Evolutionary conservation across 2,113 vertebrate genomes (phyloP).

Genomic region (Apodemus sylvaticus): DNA sequence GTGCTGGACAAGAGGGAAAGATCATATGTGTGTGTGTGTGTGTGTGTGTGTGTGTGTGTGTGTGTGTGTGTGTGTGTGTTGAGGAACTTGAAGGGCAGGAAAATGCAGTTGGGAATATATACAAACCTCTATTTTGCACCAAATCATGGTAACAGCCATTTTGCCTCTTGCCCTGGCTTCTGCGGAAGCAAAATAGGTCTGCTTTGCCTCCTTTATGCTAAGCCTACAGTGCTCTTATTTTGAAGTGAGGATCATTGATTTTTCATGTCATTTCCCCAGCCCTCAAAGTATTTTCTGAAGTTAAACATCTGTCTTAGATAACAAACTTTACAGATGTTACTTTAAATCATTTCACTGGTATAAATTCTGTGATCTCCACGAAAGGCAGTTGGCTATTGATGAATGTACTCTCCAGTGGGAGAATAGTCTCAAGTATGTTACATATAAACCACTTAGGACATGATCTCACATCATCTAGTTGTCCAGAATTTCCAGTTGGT

Average conservation of each 20-base stretch:
- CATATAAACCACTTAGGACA: not conserved
- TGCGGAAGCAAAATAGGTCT: fast-evolving
- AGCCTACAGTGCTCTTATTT: not conserved
- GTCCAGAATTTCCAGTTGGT: not conserved
- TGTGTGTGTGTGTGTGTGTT: too few relatives aligned
- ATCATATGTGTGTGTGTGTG: too few relatives aligned
- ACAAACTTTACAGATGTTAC: not conserved
- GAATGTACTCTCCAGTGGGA: not conserved
- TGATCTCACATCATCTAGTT: not conserved
- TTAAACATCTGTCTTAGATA: not conserved
- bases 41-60: too few relatives aligned
- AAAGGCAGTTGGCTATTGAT: not conserved
- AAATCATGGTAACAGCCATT: not conserved
- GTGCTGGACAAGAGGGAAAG: not conserved
- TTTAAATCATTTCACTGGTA: not conserved
- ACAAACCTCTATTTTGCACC: not conserved
- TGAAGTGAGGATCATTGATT: not conserved
- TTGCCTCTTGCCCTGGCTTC: not conserved
- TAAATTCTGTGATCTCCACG: not conserved
- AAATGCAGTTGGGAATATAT: not conserved
- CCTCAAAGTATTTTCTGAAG: not conserved
- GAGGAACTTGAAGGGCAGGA: not conserved
- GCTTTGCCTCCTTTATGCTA: too few relatives aligned
- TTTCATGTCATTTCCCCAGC: not conserved
- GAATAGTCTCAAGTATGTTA: not conserved